Conservation (phyloP, 2,113 vertebrate species). For the Phoxinus phoxinus region DNA sequence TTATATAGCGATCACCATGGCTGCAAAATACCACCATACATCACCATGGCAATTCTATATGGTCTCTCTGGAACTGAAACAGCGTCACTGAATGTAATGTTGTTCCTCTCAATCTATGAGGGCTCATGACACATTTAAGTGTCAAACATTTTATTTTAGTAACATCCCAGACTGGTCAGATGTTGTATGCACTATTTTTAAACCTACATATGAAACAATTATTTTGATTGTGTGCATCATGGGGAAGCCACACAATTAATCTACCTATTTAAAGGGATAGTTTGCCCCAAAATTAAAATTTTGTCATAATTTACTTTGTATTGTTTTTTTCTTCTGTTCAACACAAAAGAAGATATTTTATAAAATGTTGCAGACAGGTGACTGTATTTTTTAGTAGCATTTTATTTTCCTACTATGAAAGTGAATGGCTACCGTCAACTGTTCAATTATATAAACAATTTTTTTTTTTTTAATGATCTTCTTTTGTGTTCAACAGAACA, state of each 20-base stretch:
- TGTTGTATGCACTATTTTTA: not conserved
- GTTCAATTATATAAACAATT: too few relatives aligned
- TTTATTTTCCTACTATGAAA: too few relatives aligned
- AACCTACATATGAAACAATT: not conserved
- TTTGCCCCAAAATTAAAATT: too few relatives aligned
- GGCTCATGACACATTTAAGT: not conserved
- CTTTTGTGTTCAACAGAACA: too few relatives aligned
- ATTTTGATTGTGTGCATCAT: not conserved
- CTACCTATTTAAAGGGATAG: not conserved
- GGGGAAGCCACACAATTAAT: not conserved
- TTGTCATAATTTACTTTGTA: too few relatives aligned
- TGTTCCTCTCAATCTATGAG: not conserved
- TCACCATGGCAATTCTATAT: constrained; percentile 51
- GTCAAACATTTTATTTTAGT: not conserved
- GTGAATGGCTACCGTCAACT: too few relatives aligned
- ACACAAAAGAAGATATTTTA: too few relatives aligned
- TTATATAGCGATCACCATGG: constrained; percentile 56
- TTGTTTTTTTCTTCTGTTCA: too few relatives aligned
- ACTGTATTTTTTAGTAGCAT: too few relatives aligned
- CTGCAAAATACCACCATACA: constrained; percentile 49
- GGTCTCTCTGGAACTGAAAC: not conserved
- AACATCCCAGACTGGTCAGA: not conserved
- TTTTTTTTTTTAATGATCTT: too few relatives aligned
- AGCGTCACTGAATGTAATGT: not conserved
- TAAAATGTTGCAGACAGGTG: too few relatives aligned